Evolutionary conservation across 2,797 vertebrate genomes (phyloP).

Genomic region (Geotrypetes seraphini): DNA sequence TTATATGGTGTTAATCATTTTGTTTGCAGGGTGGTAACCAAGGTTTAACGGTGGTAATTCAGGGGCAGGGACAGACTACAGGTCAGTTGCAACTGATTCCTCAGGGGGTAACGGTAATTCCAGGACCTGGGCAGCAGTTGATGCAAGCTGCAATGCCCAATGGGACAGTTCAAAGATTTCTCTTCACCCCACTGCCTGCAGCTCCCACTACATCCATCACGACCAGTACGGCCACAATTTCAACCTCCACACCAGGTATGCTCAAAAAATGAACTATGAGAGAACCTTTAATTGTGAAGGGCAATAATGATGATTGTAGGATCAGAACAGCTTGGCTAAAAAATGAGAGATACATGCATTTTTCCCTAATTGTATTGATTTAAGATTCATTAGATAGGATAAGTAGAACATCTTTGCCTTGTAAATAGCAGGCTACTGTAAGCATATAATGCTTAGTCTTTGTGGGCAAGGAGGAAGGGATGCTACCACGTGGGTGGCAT

Average conservation of each 20-base stretch:
- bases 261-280: no score
- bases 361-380: no score
- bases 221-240: slow-evolving; percentile 57
- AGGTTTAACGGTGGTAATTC: slow-evolving; percentile 88
- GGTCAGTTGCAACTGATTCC: slow-evolving; percentile 93
- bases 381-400: no score
- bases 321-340: no score
- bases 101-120: slow-evolving; percentile 86
- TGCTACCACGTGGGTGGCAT: no score
- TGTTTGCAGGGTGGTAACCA: slow-evolving; percentile 77
- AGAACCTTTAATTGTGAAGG: background rate
- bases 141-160: slow-evolving; percentile 95
- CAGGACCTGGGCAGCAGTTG: slow-evolving; percentile 88
- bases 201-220: slow-evolving; percentile 51
- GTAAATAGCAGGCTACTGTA: no score
- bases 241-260: slow-evolving; percentile 65
- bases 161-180: slow-evolving; percentile 89
- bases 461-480: no score
- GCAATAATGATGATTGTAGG: no score
- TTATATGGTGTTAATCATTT: background rate
- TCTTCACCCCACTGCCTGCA: slow-evolving; percentile 79
- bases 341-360: no score
- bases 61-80: slow-evolving; percentile 91
- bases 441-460: no score
- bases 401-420: no score